phyloP scores from a whole-genome alignment of 2,888 invertebrate species.

The Drosophila neonasuta region DNA sequence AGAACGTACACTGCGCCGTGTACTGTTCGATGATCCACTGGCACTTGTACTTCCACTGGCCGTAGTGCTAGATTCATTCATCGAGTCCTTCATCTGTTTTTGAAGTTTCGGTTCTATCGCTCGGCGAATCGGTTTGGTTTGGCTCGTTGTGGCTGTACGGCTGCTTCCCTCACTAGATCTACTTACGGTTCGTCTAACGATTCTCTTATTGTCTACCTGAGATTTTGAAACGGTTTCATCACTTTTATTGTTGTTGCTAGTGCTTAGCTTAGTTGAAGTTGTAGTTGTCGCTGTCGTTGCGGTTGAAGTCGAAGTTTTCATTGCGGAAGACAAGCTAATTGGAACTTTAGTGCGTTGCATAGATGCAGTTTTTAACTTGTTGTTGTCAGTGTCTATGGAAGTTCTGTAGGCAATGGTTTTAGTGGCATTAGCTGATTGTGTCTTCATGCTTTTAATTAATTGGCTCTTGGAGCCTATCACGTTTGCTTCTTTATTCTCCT shows the following conservation, averaged over 20 bases:
- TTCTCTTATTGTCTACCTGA: constrained; percentile 69
- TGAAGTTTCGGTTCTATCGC: constrained; percentile 67
- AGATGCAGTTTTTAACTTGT: constrained; percentile 58
- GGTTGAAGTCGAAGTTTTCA: constrained; percentile 42
- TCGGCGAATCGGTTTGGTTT: constrained; percentile 29
- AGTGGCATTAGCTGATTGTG: constrained; percentile 70
- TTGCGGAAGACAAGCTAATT: constrained; percentile 65
- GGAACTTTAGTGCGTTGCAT: constrained; percentile 71
- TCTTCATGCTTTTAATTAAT: constrained; percentile 70
- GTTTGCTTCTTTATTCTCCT: constrained; percentile 66
- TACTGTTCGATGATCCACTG: constrained; percentile 75
- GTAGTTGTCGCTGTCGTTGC: constrained; percentile 26
- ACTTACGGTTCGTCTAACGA: constrained; percentile 42
- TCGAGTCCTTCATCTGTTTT: constrained; percentile 75
- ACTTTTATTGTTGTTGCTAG: constrained; percentile 48
- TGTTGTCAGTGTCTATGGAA: constrained; percentile 73
- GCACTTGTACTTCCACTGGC: constrained; percentile 73
- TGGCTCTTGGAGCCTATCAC: constrained; percentile 77
- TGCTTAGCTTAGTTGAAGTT: constrained; percentile 58
- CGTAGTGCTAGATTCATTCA: constrained; percentile 72
- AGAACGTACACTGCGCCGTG: constrained; percentile 68
- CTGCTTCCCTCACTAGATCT: constrained; percentile 44
- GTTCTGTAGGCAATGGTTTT: constrained; percentile 72
- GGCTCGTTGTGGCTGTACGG: constrained; percentile 22
- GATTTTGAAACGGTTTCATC: constrained; percentile 64